Evolutionary conservation across 2,888 invertebrate genomes (phyloP).

Genomic region (Stenodera caucasica): DNA sequence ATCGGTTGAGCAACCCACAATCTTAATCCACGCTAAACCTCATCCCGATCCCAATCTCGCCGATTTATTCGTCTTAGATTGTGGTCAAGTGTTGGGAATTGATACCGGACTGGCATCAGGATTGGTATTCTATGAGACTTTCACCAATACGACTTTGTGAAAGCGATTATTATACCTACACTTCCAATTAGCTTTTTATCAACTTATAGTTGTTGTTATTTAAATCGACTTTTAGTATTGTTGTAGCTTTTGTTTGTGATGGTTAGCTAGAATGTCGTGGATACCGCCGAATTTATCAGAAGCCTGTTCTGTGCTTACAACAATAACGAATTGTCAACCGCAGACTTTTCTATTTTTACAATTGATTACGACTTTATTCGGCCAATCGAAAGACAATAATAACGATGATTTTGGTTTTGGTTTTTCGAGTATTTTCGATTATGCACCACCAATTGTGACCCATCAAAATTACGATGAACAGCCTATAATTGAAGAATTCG

Average conservation of each 20-base stretch:
- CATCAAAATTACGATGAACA: neutral
- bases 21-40: too few species aligned
- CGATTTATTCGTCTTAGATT: too few species aligned
- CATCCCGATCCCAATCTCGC: too few species aligned
- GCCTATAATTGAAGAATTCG: slow-evolving; percentile 55
- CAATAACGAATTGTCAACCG: slow-evolving; percentile 63
- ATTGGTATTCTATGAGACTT: too few species aligned
- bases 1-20: too few species aligned
- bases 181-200: too few species aligned
- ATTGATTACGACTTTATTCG: slow-evolving; percentile 61
- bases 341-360: slow-evolving; percentile 63
- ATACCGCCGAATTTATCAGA: slow-evolving; percentile 61
- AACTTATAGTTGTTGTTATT: neutral
- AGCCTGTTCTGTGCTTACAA: slow-evolving; percentile 60
- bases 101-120: too few species aligned
- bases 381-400: slow-evolving; percentile 54
- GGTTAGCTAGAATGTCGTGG: slow-evolving; percentile 54
- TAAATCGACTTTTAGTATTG: slow-evolving; percentile 11
- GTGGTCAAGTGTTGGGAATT: too few species aligned
- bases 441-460: slow-evolving; percentile 16
- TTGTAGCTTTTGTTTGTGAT: slow-evolving; percentile 3
- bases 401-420: slow-evolving; percentile 10
- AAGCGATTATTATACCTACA: too few species aligned
- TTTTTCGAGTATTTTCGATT: slow-evolving; percentile 22
- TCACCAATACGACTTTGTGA: too few species aligned